A percentile compares a stretch with the other conserved stretches of the same genome.
Evolutionary conservation across 2,888 invertebrate genomes (phyloP).

Genomic region (Colletes collaris): DNA sequence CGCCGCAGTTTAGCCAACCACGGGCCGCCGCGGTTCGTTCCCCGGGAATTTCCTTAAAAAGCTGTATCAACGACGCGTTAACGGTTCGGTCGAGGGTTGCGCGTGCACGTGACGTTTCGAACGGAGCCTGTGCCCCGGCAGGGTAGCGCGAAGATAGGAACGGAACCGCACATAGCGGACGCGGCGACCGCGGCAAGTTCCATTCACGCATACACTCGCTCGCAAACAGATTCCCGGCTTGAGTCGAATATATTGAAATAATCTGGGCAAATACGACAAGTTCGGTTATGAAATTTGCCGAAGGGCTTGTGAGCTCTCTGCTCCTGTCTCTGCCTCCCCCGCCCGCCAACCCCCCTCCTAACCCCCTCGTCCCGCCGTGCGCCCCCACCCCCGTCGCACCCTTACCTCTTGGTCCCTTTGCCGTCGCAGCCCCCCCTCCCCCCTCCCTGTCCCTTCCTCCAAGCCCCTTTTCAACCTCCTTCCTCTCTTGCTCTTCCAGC

Average conservation of each 20-base stretch:
- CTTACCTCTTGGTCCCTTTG: constrained; percentile 58
- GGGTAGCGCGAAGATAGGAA: constrained; percentile 44
- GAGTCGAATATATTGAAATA: constrained; percentile 83
- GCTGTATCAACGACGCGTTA: constrained; percentile 38
- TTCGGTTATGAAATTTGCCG: constrained; percentile 84
- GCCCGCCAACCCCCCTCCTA: constrained; percentile 32
- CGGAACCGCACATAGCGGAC: constrained; percentile 56
- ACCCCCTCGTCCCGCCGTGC: constrained; percentile 24
- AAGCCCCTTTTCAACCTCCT: constrained; percentile 44
- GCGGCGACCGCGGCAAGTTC: constrained; percentile 74
- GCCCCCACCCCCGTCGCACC: constrained; percentile 40
- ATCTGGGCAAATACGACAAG: constrained; percentile 84
- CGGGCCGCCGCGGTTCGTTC: too few relatives aligned
- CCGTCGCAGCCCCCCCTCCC: constrained; percentile 21
- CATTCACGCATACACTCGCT: constrained; percentile 83
- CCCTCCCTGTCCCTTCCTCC: constrained; percentile 42
- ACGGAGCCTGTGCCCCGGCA: neutral
- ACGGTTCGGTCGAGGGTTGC: neutral
- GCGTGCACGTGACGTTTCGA: constrained; percentile 33
- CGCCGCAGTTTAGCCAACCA: too few relatives aligned
- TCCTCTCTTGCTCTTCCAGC: constrained; percentile 58
- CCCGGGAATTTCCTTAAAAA: constrained; percentile 40
- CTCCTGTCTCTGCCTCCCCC: constrained; percentile 68
- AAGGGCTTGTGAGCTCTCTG: constrained; percentile 82
- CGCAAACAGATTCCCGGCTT: constrained; percentile 82